Evolutionary conservation across 1,140 invertebrate species (phyloP).

Genomic region (Eueides isabella): DNA sequence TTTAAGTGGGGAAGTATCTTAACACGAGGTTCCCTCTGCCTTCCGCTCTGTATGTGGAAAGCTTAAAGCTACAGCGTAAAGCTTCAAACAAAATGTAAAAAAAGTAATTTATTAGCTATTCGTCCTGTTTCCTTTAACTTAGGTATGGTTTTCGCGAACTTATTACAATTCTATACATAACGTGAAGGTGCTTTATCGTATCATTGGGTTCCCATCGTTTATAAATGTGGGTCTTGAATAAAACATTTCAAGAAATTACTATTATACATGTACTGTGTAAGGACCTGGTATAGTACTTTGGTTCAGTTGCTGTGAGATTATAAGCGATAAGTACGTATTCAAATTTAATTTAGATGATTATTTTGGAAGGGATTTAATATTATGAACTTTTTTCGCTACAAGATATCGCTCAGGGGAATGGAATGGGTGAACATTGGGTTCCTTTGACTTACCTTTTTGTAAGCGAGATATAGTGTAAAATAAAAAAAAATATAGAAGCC

Average conservation of each 20-base stretch:
- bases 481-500: no score
- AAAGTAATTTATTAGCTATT: background rate
- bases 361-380: no score
- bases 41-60: background rate
- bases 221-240: constrained; percentile 9
- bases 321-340: no score
- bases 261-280: no score
- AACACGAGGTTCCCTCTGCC: background rate
- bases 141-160: constrained; percentile 15
- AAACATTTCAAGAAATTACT: constrained; percentile 20
- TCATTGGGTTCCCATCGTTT: constrained; percentile 17
- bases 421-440: no score
- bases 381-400: no score
- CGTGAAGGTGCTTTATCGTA: constrained; percentile 3
- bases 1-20: background rate
- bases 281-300: no score
- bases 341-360: no score
- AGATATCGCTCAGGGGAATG: no score
- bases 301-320: no score
- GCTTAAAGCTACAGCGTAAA: background rate
- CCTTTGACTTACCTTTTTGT: no score
- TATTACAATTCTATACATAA: constrained; percentile 10
- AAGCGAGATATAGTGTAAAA: no score
- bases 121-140: background rate
- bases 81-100: background rate